Conservation (phyloP, 30 jellyfish, hydroid and myxozoan species). For the Aurelia sp. region DNA sequence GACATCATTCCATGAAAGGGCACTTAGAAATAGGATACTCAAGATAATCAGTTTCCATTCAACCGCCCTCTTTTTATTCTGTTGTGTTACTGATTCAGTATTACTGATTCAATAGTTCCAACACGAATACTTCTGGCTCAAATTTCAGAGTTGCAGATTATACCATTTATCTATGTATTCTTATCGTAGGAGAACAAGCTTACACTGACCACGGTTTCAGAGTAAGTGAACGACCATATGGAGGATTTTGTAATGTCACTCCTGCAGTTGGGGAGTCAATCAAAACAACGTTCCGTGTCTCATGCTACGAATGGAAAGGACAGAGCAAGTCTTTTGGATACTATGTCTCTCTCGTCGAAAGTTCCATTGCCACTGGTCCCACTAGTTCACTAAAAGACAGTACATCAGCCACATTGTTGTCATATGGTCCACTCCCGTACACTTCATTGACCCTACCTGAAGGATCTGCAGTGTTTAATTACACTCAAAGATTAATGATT, state of each 20-base stretch:
- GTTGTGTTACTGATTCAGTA: no score
- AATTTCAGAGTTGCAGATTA: no score
- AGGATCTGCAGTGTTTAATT: background rate
- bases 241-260: conserved; percentile 21
- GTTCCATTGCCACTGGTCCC: background rate
- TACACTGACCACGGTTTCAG: conserved; percentile 12
- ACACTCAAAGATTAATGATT: background rate
- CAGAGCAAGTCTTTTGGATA: background rate
- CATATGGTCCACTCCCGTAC: conserved; percentile 6
- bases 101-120: no score
- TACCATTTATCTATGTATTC: no score
- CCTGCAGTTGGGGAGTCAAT: conserved; percentile 12
- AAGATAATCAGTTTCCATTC: no score
- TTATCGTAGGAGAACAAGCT: conserved; percentile 11
- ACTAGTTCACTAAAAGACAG: background rate
- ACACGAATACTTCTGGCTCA: no score
- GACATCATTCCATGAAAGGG: no score
- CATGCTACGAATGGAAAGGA: conserved; percentile 29
- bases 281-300: background rate
- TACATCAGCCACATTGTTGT: background rate
- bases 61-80: no score
- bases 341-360: background rate
- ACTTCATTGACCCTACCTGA: background rate
- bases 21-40: no score
- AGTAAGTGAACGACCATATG: background rate